These are phyloP conservation scores for Apodemia duryi DNA, from an alignment of 2,888 invertebrate species.

Conservation along the genomic window DNA sequence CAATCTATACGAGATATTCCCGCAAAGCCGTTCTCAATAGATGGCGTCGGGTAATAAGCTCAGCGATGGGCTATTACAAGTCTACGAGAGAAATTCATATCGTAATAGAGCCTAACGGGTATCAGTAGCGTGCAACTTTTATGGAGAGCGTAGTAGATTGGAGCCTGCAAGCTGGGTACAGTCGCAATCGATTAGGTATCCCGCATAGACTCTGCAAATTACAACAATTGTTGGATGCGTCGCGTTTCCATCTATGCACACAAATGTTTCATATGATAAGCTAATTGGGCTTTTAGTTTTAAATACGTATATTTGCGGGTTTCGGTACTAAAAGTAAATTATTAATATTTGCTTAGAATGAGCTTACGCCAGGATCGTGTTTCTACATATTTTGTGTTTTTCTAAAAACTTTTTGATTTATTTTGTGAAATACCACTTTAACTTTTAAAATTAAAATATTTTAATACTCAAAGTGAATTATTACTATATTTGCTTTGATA, in stretches of 20 bases:
- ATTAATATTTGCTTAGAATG: too few relatives aligned
- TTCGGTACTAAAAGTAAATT: too few relatives aligned
- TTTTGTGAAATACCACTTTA: too few relatives aligned
- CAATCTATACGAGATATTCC: conserved; percentile 73
- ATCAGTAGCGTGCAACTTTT: conserved; percentile 55
- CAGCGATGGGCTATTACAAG: conserved; percentile 71
- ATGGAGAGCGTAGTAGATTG: conserved; percentile 49
- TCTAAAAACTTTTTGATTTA: too few relatives aligned
- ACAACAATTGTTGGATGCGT: conserved; percentile 43
- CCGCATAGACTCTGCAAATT: conserved; percentile 49
- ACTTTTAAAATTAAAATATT: too few relatives aligned
- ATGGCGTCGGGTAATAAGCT: conserved; percentile 75
- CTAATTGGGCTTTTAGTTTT: background rate
- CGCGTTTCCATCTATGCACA: conserved; percentile 30
- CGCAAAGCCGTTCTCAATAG: conserved; percentile 76
- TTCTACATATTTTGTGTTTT: too few relatives aligned
- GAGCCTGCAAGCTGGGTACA: conserved; percentile 47
- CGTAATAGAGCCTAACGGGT: conserved; percentile 48
- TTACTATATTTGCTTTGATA: too few relatives aligned
- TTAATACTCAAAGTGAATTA: too few relatives aligned
- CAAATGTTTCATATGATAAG: conserved; percentile 9
- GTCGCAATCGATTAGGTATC: conserved; percentile 57
- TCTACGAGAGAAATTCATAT: conserved; percentile 65
- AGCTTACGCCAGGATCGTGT: too few relatives aligned
- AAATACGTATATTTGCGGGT: background rate